Evolutionary conservation across 2,888 invertebrate species (phyloP), one percentile per base, ranked within the genome.

Genomic region (Malthinus flaveolus): DNA sequence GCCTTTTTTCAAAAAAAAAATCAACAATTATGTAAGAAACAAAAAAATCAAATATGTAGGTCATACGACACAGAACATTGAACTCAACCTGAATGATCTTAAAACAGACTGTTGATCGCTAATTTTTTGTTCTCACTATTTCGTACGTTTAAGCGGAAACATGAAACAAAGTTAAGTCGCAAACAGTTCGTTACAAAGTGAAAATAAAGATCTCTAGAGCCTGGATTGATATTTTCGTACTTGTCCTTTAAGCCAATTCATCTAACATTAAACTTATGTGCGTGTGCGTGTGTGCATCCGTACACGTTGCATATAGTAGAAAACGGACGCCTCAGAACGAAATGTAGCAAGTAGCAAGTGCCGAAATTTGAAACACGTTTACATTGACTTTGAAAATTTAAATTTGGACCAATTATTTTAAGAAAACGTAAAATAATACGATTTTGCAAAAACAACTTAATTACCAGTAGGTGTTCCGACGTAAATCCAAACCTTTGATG

Each of bases 71-170:
- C 48, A 59, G 59, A 59, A 55, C 59, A 51, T 56, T 59, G 59
- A 59, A 55, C 59, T 56, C 55, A 51, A 59, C 59, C 54, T 56
- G 51, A 50, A 36, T 47, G 42, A 56, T 50, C 36, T 52, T 49
- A 51, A 51, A 59, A 59, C 56, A 50, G 53, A 46, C 50, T 49
- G 47, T 47, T 42, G 45, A 53, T 56, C 32, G 46, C 37, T 54
- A n/a, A n/a, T 15, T 59, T 37, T 59, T 54, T 59, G 50, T 50
- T 35, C 37, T 49, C 52, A 52, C 52, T 42, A 36, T 49, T n/a
- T 31, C 12, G 31, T 23, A 23, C 23, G 23, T 32, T 11, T 12
- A 36, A 58, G 53, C 53, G 37, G 32, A 48, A 53, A 49, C 53
- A 45, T 34, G 32, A 48, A 53, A 49, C 53, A 45, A 44, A 53